Evolutionary conservation across 2,888 invertebrate genomes (phyloP).

Genomic region (Phragmatobia fuliginosa): DNA sequence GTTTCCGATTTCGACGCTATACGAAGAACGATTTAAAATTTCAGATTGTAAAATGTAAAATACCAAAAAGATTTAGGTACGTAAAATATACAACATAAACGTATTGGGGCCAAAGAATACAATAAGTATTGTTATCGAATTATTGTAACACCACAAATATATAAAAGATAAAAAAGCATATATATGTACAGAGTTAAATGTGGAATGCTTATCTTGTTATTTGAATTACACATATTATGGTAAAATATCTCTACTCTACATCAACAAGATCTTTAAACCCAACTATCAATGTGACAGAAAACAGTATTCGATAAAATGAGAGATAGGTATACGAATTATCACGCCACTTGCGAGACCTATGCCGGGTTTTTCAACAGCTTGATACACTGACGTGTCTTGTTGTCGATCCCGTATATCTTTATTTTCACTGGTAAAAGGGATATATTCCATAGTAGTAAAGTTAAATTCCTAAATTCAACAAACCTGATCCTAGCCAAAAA

Average conservation of each 20-base stretch:
- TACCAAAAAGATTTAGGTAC: not conserved
- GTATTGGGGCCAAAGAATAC: not conserved
- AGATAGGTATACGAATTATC: not conserved
- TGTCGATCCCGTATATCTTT: not conserved
- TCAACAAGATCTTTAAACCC: not conserved
- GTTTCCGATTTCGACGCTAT: not conserved
- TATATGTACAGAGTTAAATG: not conserved
- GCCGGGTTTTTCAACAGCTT: not conserved
- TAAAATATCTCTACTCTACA: not conserved
- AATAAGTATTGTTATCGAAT: not conserved
- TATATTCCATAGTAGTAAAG: not conserved
- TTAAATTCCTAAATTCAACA: not conserved
- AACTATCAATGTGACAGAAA: not conserved
- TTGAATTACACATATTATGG: not conserved
- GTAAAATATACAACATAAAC: too few species aligned
- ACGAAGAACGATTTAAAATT: not conserved
- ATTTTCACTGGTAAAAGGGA: too few species aligned
- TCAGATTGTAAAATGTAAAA: not conserved
- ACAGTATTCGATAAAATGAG: not conserved
- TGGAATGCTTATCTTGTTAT: not conserved
- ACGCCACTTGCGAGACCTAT: not conserved
- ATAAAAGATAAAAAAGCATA: not conserved
- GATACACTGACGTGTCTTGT: not conserved
- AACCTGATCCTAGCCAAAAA: not conserved
- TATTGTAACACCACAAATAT: not conserved